phyloP scores from a whole-genome alignment of 1,140 invertebrate genomes.

The Drosophila eugracilis region DNA sequence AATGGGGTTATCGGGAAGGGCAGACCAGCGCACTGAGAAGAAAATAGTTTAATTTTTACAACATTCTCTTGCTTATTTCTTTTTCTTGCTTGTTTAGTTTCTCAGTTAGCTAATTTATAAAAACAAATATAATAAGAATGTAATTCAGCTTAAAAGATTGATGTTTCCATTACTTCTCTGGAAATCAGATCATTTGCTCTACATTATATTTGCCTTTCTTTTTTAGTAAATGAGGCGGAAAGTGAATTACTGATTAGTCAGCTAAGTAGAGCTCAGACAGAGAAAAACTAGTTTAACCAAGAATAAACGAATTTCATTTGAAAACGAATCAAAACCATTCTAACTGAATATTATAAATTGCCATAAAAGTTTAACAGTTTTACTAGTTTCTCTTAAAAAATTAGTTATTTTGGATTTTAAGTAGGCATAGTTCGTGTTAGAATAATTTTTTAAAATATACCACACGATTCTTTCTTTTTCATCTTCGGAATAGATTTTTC shows the following conservation, averaged over 20 bases:
- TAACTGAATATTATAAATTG: no score
- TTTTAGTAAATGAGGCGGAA: not conserved
- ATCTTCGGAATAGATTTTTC: not conserved
- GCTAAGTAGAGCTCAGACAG: not conserved
- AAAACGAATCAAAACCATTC: no score
- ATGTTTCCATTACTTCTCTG: no score
- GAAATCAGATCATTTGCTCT: not conserved
- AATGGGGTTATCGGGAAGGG: slow-evolving; percentile 57
- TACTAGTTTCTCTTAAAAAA: no score
- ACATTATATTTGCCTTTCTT: not conserved
- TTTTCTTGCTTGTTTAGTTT: not conserved
- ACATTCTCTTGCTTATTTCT: not conserved
- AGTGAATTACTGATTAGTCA: not conserved
- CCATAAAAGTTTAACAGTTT: no score
- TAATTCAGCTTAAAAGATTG: no score
- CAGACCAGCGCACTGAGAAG: slow-evolving; percentile 8
- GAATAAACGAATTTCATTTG: no score
- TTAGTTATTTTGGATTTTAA: not conserved
- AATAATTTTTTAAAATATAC: no score
- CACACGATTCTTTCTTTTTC: no score
- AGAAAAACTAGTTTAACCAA: not conserved
- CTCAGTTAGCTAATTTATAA: not conserved
- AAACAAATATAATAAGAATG: not conserved
- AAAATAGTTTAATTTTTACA: not conserved
- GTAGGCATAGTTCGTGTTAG: no score